Evolutionary conservation across 2,888 invertebrate species (phyloP).

Genomic region (Epiblema foenella): DNA sequence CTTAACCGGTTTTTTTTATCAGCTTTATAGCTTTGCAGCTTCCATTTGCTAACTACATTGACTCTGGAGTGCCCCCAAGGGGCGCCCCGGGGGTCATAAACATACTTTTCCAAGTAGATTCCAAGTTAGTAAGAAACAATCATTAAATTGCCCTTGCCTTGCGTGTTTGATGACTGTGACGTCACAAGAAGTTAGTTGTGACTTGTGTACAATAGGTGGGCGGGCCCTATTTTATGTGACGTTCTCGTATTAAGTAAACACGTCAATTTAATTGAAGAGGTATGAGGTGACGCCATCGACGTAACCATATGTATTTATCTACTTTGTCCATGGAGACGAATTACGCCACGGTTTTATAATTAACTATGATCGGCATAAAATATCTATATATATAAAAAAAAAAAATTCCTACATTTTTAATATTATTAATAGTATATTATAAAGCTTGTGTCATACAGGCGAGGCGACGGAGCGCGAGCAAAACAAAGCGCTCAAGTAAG

Average conservation of each 20-base stretch:
- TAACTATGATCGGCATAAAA: neutral
- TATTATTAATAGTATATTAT: neutral
- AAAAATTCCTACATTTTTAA: neutral
- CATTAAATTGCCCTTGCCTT: constrained; percentile 3
- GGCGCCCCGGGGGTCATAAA: no score
- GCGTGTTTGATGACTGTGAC: constrained; percentile 6
- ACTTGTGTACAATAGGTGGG: constrained; percentile 8
- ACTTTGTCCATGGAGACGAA: neutral
- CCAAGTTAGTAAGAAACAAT: neutral
- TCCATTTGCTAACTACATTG: no score
- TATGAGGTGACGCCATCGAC: constrained; percentile 6
- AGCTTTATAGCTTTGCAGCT: no score
- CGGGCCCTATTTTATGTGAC: neutral
- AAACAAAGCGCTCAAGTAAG: neutral
- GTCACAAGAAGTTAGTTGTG: constrained; percentile 3
- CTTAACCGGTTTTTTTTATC: no score
- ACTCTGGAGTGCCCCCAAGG: no score
- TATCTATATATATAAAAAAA: constrained; percentile 5
- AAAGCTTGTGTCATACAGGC: constrained; percentile 5
- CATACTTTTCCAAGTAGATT: neutral
- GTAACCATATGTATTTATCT: neutral
- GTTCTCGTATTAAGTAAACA: constrained; percentile 2
- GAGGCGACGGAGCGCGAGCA: neutral
- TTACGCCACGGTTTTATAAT: neutral
- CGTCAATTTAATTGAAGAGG: constrained; percentile 13